Evolutionary conservation across 2,797 vertebrate species (phyloP), one percentile per base, ranked within the genome.

Genomic region (Orientallactaga sibirica): DNA sequence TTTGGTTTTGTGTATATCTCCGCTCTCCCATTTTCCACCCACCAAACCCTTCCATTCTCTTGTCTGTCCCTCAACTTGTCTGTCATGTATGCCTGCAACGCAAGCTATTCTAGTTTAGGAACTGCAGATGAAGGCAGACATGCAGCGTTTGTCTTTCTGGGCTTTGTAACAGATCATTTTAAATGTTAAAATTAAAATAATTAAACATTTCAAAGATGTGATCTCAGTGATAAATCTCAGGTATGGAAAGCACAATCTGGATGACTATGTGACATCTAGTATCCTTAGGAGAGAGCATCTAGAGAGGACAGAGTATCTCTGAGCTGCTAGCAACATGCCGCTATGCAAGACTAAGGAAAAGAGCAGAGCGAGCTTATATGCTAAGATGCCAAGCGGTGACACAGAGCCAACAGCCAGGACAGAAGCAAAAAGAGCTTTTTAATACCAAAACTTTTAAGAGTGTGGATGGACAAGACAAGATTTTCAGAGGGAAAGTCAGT

Each of bases 401-500:
- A 18, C 37, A 33, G 74, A 78, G 43, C 74, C 83, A 61, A 61
- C 18, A 90, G n/a, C 16, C 20, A 84, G 20, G 24, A 15, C 41
- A 71, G 70, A 71, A 87, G 48, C 74, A 76, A 81, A 52, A 33
- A 81, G 84, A 89, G 11, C n/a, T 83, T 41, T 41, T 90, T 79
- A 79, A 90, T 67, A 90, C 62, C 37, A 73, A 16, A 68, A 5
- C 14, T 89, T 80, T 64, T 78, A 41, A 70, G 48, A 92, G 37
- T 58, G 6, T 66, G 8, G 41, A 55, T 43, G 8, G 33, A 73
- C 52, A 84, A 91, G 83, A 85, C 85, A 77, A 67, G 18, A n/a
- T 90, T 92, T 86, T 92, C 88, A 90, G 29, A 87, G 43, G 52
- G 22, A 62, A 96, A 90, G 19, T 41, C 88, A 86, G 2, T 86